Base-by-base conservation (phyloP, 2,888 invertebrate species). In the Mimachlamys varia region DNA sequence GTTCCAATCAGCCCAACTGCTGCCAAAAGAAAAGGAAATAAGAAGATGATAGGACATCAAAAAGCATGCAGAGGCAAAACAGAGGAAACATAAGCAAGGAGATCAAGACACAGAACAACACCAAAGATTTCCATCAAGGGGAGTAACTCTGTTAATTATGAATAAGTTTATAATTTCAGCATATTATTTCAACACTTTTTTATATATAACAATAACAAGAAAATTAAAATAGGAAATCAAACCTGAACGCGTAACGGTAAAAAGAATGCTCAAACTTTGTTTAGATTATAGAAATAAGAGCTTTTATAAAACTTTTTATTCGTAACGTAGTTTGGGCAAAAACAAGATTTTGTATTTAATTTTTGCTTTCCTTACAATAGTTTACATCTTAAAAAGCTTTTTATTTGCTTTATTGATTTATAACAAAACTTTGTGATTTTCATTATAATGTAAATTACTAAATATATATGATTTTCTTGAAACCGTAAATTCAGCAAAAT, bases 1-100 rank as follows among this genome's bases (percentile, higher is more conserved):
- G 53, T 89, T 27, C n/a, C 50, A n/a, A n/a, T n/a, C n/a, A 38
- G 12, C 76, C 50, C 3, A 44, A 88, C 49, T 62, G 50, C 58
- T 44, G 58, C 89, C 58, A 89, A 89, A 33, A n/a, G 89, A 89
- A 62, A 89, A 13, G 7, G 38, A 62, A 38, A 58, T 44, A 89
- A 58, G 89, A 58, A 19, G 50, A 37, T 62, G 76, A 89, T 44
- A 10, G 17, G 58, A 89, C 89, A 89, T n/a, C 58, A 53, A 62
- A 89, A 89, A 22, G 58, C 58, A 62, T 62, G 76, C 89, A 62
- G n/a, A 44, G 76, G 58, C 76, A 89, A 53, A 62, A 62, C n/a
- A 89, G 76, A 88, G 44, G 58, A 89, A 38, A 89, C 62, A 33
- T 19, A 76, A 89, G 76, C 38, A 89, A 58, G 62, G 38, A 58